phyloP scores from a whole-genome alignment of 2,113 vertebrate species.

The Uropsilus gracilis region DNA sequence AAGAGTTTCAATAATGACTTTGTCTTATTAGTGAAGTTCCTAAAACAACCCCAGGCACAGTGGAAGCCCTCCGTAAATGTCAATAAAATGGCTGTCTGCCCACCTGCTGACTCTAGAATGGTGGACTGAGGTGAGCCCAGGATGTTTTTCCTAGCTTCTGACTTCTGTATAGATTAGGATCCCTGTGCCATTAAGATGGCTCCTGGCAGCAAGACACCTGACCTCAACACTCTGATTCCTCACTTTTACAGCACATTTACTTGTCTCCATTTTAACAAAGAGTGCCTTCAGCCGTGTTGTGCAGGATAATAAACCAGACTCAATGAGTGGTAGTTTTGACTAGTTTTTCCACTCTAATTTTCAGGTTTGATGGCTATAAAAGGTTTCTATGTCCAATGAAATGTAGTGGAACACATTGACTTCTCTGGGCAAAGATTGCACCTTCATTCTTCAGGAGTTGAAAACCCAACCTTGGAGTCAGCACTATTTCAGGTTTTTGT shows the following conservation, averaged over 20 bases:
- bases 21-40: neutral
- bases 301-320: slow-evolving; percentile 33
- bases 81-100: neutral
- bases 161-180: neutral
- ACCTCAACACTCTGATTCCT: neutral
- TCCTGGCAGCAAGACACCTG: neutral
- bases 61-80: neutral
- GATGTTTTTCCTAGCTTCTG: neutral
- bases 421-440: neutral
- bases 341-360: slow-evolving; percentile 24
- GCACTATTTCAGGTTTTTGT: neutral
- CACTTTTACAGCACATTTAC: slow-evolving; percentile 33
- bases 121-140: neutral
- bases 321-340: neutral
- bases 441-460: neutral
- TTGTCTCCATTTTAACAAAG: slow-evolving; percentile 31
- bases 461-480: neutral
- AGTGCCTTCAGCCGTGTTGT: neutral
- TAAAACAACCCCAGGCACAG: neutral
- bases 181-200: neutral
- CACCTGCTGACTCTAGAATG: neutral
- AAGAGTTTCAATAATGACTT: neutral
- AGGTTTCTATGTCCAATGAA: neutral
- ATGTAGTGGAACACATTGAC: neutral
- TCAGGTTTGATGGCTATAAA: slow-evolving; percentile 19